Conservation (phyloP, 2,888 invertebrate genomes). For the Amphipyra tragopoginis region DNA sequence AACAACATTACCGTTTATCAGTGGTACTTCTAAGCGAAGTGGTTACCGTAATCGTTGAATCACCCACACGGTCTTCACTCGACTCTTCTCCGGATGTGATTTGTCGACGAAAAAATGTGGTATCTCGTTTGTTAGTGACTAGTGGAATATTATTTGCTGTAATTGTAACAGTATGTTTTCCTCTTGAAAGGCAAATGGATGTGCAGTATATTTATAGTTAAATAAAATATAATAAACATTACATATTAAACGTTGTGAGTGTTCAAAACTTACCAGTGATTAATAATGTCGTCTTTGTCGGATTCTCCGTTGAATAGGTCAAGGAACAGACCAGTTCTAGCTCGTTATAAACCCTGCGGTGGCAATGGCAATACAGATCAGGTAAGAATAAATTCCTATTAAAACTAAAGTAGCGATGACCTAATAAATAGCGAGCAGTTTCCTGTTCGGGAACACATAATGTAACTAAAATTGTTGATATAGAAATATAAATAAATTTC, state of each 20-base stretch:
- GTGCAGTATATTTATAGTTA: constrained; percentile 59
- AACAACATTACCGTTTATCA: constrained; percentile 76
- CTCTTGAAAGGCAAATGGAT: constrained; percentile 76
- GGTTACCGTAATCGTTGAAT: constrained; percentile 82
- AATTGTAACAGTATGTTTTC: constrained; percentile 85
- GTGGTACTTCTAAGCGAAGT: constrained; percentile 71
- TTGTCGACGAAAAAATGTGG: constrained; percentile 88
- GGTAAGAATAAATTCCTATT: constrained; percentile 66
- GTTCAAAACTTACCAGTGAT: constrained; percentile 48
- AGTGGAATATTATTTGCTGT: constrained; percentile 76
- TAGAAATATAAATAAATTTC: too few species aligned
- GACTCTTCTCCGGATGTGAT: constrained; percentile 87
- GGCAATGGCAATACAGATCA: constrained; percentile 72
- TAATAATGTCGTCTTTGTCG: constrained; percentile 80
- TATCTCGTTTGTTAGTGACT: constrained; percentile 81
- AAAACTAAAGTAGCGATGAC: constrained; percentile 22
- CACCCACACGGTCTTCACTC: constrained; percentile 76
- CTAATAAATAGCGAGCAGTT: constrained; percentile 23
- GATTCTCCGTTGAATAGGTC: constrained; percentile 81
- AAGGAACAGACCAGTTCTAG: constrained; percentile 82
- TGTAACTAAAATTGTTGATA: too few species aligned
- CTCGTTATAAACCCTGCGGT: constrained; percentile 80
- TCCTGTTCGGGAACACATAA: constrained; percentile 27
- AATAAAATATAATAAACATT: constrained; percentile 30
- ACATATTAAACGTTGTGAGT: constrained; percentile 43